Conservation (phyloP, 92 coral and sea anemone genomes). For the Parazoanthus atlanticus region DNA sequence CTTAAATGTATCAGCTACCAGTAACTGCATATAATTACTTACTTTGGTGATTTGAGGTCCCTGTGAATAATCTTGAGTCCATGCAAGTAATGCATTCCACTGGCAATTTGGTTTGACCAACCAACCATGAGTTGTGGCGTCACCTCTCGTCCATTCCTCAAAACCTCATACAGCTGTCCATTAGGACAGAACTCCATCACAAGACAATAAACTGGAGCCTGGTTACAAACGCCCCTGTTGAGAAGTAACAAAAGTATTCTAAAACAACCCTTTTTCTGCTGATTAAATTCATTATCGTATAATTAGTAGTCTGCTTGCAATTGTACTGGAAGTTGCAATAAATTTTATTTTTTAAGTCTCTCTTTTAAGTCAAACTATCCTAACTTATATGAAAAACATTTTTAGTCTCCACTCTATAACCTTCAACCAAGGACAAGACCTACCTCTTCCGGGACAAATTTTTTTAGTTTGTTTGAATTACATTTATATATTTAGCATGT, state of each 20-base stretch:
- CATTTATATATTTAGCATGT: too few relatives aligned
- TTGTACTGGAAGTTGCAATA: too few relatives aligned
- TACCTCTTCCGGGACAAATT: too few relatives aligned
- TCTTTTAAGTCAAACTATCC: too few relatives aligned
- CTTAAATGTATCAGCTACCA: too few relatives aligned
- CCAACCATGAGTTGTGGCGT: constrained; percentile 72
- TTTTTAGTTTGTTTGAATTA: too few relatives aligned
- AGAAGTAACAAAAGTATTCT: neutral
- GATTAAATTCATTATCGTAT: too few relatives aligned
- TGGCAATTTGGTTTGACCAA: constrained; percentile 90
- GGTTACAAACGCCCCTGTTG: constrained; percentile 84
- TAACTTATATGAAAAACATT: too few relatives aligned
- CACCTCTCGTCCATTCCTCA: constrained; percentile 86
- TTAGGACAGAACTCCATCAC: constrained; percentile 87
- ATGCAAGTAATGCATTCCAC: constrained; percentile 91
- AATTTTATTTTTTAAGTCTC: too few relatives aligned
- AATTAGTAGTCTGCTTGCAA: neutral
- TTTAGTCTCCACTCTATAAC: too few relatives aligned
- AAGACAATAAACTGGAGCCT: constrained; percentile 84
- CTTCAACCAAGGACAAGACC: too few relatives aligned
- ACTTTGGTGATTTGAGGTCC: constrained; percentile 92
- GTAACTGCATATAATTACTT: constrained; percentile 1
- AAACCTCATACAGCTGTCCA: constrained; percentile 87
- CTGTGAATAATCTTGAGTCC: constrained; percentile 80
- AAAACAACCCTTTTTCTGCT: neutral